Base-by-base conservation (phyloP, 2,113 vertebrate species). In the Hassar affinis region DNA sequence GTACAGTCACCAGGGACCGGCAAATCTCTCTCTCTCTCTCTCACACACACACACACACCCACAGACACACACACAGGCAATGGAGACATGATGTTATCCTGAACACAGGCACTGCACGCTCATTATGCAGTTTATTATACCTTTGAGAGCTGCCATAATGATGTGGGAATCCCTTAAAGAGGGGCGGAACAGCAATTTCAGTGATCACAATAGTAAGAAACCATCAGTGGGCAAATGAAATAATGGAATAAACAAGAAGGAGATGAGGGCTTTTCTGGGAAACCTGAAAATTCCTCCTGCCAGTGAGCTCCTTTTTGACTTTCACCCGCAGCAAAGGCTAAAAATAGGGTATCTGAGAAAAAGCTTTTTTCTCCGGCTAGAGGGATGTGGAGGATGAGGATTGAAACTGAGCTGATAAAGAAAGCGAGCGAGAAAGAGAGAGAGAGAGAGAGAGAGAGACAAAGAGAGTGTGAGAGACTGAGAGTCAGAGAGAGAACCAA, bases 281-380 rank as follows among this genome's bases (percentile, higher is more conserved):
- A 87, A 84, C 78, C 84, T 61, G 35, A 85, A 68, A 83, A n/a
- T 85, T 84, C 83, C 66, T 85, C n/a, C 75, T 82, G 47, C 80
- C 78, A 10, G 80, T 82, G 59, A 78, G 22, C 81, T 85, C 35
- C 66, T 18, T 38, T 81, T 62, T 61, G 52, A 79, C 76, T 81
- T 79, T 72, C 57, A 84, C 84, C 83, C 47, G 25, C 52, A 54
- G 84, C 79, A 12, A 59, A 79, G 49, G 80, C 80, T 84, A 85
- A 84, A 88, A 86, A 86, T 78, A 87, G 85, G 80, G 20, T 30
- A 38, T 82, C 72, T 84, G 83, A 79, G 76, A 85, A 83, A 82
- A 75, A 47, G 30, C 51, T 69, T 66, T 20, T 27, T 42, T 68
- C 20, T 56, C 51, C 42, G 57, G 56, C 45, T 45, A 22, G 27